A percentile compares a stretch with the other conserved stretches of the same genome.
phyloP scores from a whole-genome alignment of 2,113 vertebrate genomes.

The Sebastes schlegelii region DNA sequence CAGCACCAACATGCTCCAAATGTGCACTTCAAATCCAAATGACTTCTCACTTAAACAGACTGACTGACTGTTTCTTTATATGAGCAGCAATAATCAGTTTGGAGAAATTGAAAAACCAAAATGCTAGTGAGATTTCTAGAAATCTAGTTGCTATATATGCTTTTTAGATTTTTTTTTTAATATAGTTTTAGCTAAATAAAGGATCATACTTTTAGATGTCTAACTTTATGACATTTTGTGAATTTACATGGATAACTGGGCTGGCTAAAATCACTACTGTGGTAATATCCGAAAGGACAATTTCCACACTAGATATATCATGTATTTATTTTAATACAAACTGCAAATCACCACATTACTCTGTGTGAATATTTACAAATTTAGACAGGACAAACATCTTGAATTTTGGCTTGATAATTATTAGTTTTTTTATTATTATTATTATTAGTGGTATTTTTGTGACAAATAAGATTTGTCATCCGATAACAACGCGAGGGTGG shows the following conservation, averaged over 20 bases:
- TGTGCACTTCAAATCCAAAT: constrained; percentile 26
- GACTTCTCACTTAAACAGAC: constrained; percentile 12
- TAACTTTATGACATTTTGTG: not conserved
- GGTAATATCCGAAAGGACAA: not conserved
- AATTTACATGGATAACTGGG: not conserved
- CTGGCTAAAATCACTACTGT: not conserved
- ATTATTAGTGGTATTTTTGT: not conserved
- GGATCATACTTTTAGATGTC: not conserved
- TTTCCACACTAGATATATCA: not conserved
- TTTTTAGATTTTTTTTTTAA: not conserved
- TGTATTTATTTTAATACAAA: too few species aligned
- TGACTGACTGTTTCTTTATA: not conserved
- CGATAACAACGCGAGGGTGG: constrained; percentile 28
- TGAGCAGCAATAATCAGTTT: not conserved
- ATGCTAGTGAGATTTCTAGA: not conserved
- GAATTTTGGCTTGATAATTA: not conserved
- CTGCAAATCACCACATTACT: not conserved
- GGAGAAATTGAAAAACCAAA: not conserved
- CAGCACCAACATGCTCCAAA: constrained; percentile 1
- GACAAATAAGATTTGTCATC: not conserved
- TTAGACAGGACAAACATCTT: accelerated
- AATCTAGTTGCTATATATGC: not conserved
- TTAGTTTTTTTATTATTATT: not conserved
- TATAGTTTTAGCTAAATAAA: not conserved
- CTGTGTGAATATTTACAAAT: not conserved